A percentile compares a stretch with the other conserved stretches of the same genome.
Evolutionary conservation across 2,888 invertebrate species (phyloP).

Genomic region (Drosophila mimetica): DNA sequence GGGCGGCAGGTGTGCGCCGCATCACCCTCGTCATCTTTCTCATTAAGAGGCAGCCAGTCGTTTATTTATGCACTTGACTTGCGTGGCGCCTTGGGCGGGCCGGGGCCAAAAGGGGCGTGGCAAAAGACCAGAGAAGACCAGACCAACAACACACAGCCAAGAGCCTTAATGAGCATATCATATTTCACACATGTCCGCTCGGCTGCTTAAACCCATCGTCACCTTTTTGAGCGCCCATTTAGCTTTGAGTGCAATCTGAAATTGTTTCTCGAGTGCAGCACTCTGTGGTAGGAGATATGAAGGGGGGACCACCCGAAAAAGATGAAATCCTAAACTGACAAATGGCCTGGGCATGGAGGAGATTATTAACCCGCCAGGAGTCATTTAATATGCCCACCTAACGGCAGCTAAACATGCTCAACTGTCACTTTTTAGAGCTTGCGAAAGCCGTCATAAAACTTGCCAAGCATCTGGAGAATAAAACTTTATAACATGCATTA

Average conservation of each 20-base stretch:
- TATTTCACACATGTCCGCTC: slow-evolving; percentile 64
- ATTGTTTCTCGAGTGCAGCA: slow-evolving; percentile 57
- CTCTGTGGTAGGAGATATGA: not conserved
- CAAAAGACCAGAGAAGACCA: slow-evolving; percentile 15
- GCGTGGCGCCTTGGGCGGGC: slow-evolving; percentile 26
- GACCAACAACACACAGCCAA: not conserved
- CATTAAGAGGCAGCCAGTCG: slow-evolving; percentile 48
- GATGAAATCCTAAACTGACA: slow-evolving; percentile 35
- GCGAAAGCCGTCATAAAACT: slow-evolving; percentile 23
- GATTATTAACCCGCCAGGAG: slow-evolving; percentile 21
- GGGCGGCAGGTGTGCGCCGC: slow-evolving; percentile 54
- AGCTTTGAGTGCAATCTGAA: slow-evolving; percentile 51
- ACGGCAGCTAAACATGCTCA: slow-evolving; percentile 19
- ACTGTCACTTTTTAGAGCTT: slow-evolving; percentile 11
- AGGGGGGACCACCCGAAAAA: not conserved
- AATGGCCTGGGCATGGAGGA: slow-evolving; percentile 11
- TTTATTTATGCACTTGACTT: slow-evolving; percentile 77
- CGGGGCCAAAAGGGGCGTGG: slow-evolving; percentile 10
- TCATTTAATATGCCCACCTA: slow-evolving; percentile 29
- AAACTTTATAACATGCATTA: slow-evolving; percentile 17
- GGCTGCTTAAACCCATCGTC: slow-evolving; percentile 26
- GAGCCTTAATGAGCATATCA: slow-evolving; percentile 69
- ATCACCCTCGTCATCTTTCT: slow-evolving; percentile 52
- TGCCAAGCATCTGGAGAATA: slow-evolving; percentile 6
- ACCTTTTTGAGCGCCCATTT: slow-evolving; percentile 24